Conservation (phyloP, 2,797 vertebrate genomes). For the Sebastes taczanowskii region DNA sequence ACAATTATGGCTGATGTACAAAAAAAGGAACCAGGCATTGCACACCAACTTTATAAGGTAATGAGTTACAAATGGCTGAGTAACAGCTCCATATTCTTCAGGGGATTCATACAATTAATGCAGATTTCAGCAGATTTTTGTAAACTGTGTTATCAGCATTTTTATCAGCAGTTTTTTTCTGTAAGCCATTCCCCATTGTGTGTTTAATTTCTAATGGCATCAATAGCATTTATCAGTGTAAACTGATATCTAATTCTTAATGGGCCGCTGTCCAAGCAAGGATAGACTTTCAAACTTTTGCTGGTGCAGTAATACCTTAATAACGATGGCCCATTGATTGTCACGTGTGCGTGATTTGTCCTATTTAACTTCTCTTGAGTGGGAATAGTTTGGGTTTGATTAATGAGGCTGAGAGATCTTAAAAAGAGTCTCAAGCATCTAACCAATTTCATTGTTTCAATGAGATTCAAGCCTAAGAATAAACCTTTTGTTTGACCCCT, state of each 20-base stretch:
- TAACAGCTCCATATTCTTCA: not conserved
- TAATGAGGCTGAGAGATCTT: not conserved
- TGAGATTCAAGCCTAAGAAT: not conserved
- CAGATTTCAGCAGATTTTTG: not conserved
- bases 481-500: slow-evolving; percentile 8
- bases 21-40: not conserved
- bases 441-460: not conserved
- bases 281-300: no score
- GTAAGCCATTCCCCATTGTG: not conserved
- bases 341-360: not conserved
- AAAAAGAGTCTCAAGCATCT: not conserved
- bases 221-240: not conserved
- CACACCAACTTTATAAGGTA: not conserved
- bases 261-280: not conserved
- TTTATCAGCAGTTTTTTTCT: not conserved
- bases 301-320: not conserved
- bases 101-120: not conserved
- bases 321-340: not conserved
- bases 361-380: not conserved
- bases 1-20: not conserved
- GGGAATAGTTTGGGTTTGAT: not conserved
- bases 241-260: not conserved
- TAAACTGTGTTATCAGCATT: not conserved
- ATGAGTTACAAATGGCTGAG: not conserved
- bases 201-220: not conserved